Conservation (phyloP, 2,113 vertebrate genomes). For the Tympanuchus pallidicinctus region DNA sequence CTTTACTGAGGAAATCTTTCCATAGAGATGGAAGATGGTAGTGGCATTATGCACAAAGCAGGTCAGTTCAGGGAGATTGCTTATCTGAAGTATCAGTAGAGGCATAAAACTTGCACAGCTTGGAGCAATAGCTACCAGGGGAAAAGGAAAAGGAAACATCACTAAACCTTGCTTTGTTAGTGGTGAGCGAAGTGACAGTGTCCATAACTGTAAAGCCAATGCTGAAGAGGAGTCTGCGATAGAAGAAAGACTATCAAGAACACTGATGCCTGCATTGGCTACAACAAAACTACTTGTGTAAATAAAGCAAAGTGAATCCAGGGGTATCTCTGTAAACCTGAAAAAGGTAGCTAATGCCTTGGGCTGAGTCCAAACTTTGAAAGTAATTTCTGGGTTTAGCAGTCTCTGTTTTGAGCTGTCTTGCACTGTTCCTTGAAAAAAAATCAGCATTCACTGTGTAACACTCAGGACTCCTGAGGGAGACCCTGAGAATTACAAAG, state of each 20-base stretch:
- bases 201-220: not conserved
- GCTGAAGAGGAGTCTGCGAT: not conserved
- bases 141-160: not conserved
- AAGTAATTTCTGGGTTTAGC: not conserved
- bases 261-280: not conserved
- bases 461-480: not conserved
- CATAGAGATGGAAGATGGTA: accelerated
- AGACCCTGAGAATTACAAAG: not conserved
- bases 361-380: not conserved
- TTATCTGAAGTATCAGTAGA: not conserved
- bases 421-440: not conserved
- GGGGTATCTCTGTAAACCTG: not conserved
- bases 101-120: not conserved
- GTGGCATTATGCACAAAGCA: not conserved
- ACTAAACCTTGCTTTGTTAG: not conserved
- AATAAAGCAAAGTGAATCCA: not conserved
- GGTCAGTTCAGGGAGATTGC: not conserved
- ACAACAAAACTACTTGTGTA: not conserved
- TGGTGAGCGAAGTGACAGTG: not conserved
- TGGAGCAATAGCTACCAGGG: not conserved
- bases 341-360: not conserved
- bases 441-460: not conserved
- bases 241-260: not conserved
- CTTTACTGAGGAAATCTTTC: not conserved
- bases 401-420: not conserved